Base-by-base conservation (phyloP, 2,113 vertebrate genomes). In the Malurus elegans region DNA sequence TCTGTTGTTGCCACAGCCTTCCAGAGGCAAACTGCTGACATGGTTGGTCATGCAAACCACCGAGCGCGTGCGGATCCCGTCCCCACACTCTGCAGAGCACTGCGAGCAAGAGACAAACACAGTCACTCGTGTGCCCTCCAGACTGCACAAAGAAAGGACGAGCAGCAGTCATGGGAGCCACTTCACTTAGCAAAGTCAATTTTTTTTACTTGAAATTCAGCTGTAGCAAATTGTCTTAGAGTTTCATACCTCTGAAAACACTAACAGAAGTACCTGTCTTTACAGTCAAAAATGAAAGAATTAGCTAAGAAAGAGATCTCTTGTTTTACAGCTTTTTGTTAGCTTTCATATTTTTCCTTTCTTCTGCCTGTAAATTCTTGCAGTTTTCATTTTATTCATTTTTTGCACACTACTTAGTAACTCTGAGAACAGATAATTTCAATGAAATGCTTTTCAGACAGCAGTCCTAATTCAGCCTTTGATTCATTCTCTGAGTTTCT, bases 31-130 rank as follows among this genome's bases (percentile, higher is more conserved):
- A 81, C 98, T 99, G 97, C 99, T 98, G 88, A 99, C 51, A 1
- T 99, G 98, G 96, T 99, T 98, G 20, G 97, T 99, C 97, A 99
- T 98, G 85, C 99, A 99, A 8, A 99, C 95, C 72, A 99, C 98
- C 0, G 98, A 97, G 6, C 99, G 98, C 0, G 98, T 98, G 7
- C 98, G 98, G 34, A 99, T 95, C 1, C 99, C 99, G 0, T 96
- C 93, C 48, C 98, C 98, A 13, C 99, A 99, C 80, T 99, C 99
- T 0, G 99, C 98, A 1, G 99, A 99, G 73, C 99, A 99, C 99
- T 99, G 96, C 1, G 31, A 45, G 79, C 18, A 31, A 76, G 58
- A 84, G 26, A 60, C 56, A 84, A 3, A 4, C 24, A 7, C 0
- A 1, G 29, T 65, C 54, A 62, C 61, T 15, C 8, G 3, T 1